Evolutionary conservation across 2,113 vertebrate species (phyloP), one percentile per base, ranked within the genome.

Genomic region (Phylloscopus trochilus): DNA sequence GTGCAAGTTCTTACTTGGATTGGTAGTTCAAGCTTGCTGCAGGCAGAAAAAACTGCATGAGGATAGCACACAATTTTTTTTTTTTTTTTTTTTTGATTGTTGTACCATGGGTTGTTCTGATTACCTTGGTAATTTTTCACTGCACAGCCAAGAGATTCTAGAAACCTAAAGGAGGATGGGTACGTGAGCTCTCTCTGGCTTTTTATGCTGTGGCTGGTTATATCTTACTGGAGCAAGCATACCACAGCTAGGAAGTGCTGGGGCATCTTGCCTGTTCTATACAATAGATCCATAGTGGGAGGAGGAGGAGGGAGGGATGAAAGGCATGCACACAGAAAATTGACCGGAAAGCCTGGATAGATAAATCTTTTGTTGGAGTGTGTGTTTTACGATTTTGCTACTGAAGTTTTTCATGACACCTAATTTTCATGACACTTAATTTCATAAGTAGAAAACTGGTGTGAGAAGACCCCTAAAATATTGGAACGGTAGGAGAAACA

Each of bases 181-280:
- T 19, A 9, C 0, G 0, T 16, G 49, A 15, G 11, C 37, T 52
- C 37, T 82, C 41, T 52, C 27, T 79, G n/a, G 2, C 18, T 51
- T 46, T 80, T 68, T 83, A 7, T 39, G 4, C 11, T 10, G 10
- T 72, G 56, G 6, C 30, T 58, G 21, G 2, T 55, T 43, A 9
- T 75, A 13, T 69, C 49, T 58, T 44, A 22, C 21, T 49, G 33
- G 44, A 88, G 41, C 26, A n/a, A 63, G 28, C 17, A 4, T 15
- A n/a, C 2, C 13, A 15, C 4, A 15, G 15, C 13, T 53, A 35
- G 60, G 17, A 47, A 47, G 6, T 15, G 14, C 41, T 77, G 53
- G 21, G 18, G 6, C 24, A 14, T 67, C 43, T 82, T 58, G 12
- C 20, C 14, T 62, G 1, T 67, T 76, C 28, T 33, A 1, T 63